Conservation (phyloP, 2,797 vertebrate genomes). For the Caiman crocodilus region DNA sequence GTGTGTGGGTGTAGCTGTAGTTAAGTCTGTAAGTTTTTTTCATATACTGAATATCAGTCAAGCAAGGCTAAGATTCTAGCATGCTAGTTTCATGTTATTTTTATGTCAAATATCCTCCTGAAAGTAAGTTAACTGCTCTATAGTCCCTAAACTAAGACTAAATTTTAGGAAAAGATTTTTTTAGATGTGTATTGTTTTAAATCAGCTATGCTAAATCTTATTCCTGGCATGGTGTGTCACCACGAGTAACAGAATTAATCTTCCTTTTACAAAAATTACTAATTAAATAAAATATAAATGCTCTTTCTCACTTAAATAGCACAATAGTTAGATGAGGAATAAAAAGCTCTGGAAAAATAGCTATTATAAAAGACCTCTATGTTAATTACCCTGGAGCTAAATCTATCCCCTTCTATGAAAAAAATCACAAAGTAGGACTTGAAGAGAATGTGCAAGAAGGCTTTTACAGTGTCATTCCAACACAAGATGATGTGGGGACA, state of each 20-base stretch:
- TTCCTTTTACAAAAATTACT: conserved; percentile 68
- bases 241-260: conserved; percentile 63
- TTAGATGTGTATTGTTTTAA: conserved; percentile 66
- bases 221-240: conserved; percentile 41
- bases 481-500: not conserved
- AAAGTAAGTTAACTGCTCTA: conserved; percentile 57
- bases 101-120: conserved; percentile 73
- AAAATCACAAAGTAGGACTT: not conserved
- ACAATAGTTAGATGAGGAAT: conserved; percentile 1
- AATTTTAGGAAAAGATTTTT: conserved; percentile 60
- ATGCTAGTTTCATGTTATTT: conserved; percentile 71
- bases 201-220: conserved; percentile 54
- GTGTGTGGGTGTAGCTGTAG: conserved; percentile 41
- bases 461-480: not conserved
- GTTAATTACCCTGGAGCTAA: not conserved
- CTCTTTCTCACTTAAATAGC: not conserved
- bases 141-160: conserved; percentile 67
- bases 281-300: conserved; percentile 55
- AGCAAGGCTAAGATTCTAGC: conserved; percentile 66
- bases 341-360: conserved; percentile 33
- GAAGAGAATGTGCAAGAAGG: not conserved
- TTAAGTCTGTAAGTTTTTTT: conserved; percentile 64
- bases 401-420: not conserved
- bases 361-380: not conserved
- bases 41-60: conserved; percentile 68